These are phyloP conservation scores for Ryuthela nishihirai DNA, from an alignment of 2,888 invertebrate genomes.

Conservation along the genomic window DNA sequence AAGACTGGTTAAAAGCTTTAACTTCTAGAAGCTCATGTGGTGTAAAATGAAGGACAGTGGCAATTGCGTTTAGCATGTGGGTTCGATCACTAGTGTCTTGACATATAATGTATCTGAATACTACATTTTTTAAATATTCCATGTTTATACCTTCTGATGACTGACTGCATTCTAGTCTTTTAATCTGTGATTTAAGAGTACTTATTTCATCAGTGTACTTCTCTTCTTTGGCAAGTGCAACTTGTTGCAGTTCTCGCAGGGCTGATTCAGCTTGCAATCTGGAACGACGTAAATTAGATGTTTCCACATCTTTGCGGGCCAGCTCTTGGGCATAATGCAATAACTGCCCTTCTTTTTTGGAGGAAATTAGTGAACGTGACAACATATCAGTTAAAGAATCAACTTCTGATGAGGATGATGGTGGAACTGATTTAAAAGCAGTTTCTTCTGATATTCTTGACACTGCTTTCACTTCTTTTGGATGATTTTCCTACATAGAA, in stretches of 20 bases:
- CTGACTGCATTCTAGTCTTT: slow-evolving; percentile 51
- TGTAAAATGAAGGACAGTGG: slow-evolving; percentile 77
- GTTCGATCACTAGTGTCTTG: slow-evolving; percentile 64
- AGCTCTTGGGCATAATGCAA: slow-evolving; percentile 78
- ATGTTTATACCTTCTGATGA: slow-evolving; percentile 80
- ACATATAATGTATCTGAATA: slow-evolving; percentile 72
- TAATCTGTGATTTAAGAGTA: slow-evolving; percentile 52
- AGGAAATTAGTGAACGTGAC: slow-evolving; percentile 10
- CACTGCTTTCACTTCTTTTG: too few species aligned
- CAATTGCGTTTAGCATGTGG: slow-evolving; percentile 86
- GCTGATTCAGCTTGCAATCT: slow-evolving; percentile 60
- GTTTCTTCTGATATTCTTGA: too few species aligned
- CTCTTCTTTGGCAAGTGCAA: slow-evolving; percentile 51
- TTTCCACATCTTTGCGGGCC: slow-evolving; percentile 73
- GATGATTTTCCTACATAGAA: neutral
- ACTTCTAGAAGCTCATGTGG: slow-evolving; percentile 61
- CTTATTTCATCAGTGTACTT: slow-evolving; percentile 56
- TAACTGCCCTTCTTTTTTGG: slow-evolving; percentile 52
- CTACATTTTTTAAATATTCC: slow-evolving; percentile 86
- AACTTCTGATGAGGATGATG: neutral
- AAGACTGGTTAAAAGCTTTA: slow-evolving; percentile 26
- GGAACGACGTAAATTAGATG: slow-evolving; percentile 65
- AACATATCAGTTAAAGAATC: neutral
- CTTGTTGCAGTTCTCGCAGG: slow-evolving; percentile 57
- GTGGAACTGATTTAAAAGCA: too few species aligned